Percentiles rank a stretch among this genome's conserved stretches.
These are phyloP conservation scores for Lampris megalopsis DNA, from an alignment of 2,113 vertebrate species.

Conservation along the genomic window DNA sequence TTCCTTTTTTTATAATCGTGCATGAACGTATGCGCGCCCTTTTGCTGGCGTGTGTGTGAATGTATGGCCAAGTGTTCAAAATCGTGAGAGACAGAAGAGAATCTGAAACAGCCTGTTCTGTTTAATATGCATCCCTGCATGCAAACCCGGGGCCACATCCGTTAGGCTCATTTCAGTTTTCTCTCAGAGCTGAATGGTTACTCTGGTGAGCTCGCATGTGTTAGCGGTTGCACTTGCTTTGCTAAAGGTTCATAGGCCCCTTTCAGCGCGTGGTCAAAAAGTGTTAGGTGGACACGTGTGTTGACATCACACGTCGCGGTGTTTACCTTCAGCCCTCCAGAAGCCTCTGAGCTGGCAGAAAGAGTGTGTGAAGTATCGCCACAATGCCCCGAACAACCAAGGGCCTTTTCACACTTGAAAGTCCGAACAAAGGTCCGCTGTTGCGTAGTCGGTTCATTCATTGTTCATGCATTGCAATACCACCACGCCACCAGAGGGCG, in stretches of 20 bases:
- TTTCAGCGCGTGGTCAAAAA: conserved; percentile 35
- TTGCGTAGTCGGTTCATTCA: too few species aligned
- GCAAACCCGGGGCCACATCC: not conserved
- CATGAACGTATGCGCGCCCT: conserved; percentile 26
- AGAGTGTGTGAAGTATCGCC: conserved; percentile 12
- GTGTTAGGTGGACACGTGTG: conserved; percentile 7
- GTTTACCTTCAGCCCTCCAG: conserved; percentile 5
- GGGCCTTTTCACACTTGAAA: too few species aligned
- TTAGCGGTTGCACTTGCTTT: conserved; percentile 34
- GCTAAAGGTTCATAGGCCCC: conserved; percentile 27
- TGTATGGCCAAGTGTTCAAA: not conserved
- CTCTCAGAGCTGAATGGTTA: conserved; percentile 9
- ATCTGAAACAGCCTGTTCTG: conserved; percentile 42
- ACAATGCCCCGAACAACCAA: too few species aligned
- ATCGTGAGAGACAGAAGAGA: conserved; percentile 18
- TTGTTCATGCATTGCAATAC: too few species aligned
- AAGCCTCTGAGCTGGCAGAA: not conserved
- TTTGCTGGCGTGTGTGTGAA: conserved; percentile 24
- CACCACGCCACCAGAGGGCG: too few species aligned
- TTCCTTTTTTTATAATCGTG: conserved; percentile 36
- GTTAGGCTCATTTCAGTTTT: conserved; percentile 6
- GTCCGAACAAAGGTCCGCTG: too few species aligned
- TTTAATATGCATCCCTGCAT: conserved; percentile 14
- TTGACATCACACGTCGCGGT: conserved; percentile 29
- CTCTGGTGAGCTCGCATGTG: conserved; percentile 2